phyloP scores from a whole-genome alignment of 2,113 vertebrate genomes.

The Thinocorus orbignyianus region DNA sequence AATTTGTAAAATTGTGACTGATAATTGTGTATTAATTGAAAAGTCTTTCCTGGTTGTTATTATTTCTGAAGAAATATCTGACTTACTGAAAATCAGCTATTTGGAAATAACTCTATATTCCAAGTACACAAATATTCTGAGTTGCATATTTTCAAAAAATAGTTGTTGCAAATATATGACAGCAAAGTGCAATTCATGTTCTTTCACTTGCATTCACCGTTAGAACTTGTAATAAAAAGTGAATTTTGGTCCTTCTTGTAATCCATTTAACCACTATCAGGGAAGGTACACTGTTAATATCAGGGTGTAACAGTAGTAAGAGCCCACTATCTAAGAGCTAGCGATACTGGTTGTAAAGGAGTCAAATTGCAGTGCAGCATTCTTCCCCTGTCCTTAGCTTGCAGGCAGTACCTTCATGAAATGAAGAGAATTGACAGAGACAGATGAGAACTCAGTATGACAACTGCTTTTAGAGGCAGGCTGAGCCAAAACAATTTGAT shows the following conservation, averaged over 20 bases:
- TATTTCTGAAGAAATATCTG: not conserved
- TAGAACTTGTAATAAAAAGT: not conserved
- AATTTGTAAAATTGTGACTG: not conserved
- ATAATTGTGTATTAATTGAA: not conserved
- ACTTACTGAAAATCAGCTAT: not conserved
- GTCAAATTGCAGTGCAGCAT: not conserved
- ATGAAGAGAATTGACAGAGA: not conserved
- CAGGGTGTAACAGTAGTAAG: not conserved
- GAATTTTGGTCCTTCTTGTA: not conserved
- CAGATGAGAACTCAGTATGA: slow-evolving; percentile 7
- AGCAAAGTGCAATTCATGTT: not conserved
- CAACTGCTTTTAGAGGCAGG: not conserved
- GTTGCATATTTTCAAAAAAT: not conserved
- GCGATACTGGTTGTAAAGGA: not conserved
- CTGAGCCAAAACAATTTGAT: slow-evolving; percentile 4
- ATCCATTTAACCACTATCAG: not conserved
- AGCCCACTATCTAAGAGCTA: not conserved
- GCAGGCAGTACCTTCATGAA: not conserved
- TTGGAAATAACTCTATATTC: not conserved
- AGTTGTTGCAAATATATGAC: not conserved
- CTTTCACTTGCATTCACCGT: not conserved
- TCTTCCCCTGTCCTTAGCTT: not conserved
- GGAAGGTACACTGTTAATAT: not conserved
- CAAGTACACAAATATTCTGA: not conserved
- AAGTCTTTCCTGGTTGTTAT: not conserved